These are phyloP conservation scores for Botia almorhae DNA, from an alignment of 2,797 vertebrate genomes.

Conservation along the genomic window DNA sequence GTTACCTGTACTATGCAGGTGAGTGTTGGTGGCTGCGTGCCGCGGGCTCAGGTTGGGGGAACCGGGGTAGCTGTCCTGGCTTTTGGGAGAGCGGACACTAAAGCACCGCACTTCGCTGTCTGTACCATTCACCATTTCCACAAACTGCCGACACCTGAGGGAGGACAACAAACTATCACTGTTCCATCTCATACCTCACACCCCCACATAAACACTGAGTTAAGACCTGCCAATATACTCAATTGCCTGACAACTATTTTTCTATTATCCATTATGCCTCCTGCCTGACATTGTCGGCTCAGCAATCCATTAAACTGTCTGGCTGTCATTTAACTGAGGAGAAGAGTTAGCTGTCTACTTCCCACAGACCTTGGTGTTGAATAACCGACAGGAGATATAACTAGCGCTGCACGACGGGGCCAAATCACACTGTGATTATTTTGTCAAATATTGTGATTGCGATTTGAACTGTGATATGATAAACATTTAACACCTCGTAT, in stretches of 20 bases:
- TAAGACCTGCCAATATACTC: not conserved
- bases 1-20: slow-evolving; percentile 87
- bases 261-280: slow-evolving; percentile 23
- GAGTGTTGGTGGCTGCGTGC: slow-evolving; percentile 87
- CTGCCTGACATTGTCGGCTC: slow-evolving; percentile 13
- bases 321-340: slow-evolving; percentile 14
- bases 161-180: not conserved
- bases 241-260: slow-evolving; percentile 8
- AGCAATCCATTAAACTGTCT: slow-evolving; percentile 28
- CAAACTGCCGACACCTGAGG: slow-evolving; percentile 93
- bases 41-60: slow-evolving; percentile 91
- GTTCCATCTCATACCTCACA: slow-evolving; percentile 2
- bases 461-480: not conserved
- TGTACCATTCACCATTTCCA: slow-evolving; percentile 98
- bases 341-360: slow-evolving; percentile 16
- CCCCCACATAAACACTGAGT: slow-evolving; percentile 3
- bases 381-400: not conserved
- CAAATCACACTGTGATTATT: not conserved
- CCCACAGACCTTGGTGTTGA: not conserved
- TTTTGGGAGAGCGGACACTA: slow-evolving; percentile 89
- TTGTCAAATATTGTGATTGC: not conserved
- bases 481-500: not conserved
- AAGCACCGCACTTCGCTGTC: slow-evolving; percentile 96
- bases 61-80: slow-evolving; percentile 94
- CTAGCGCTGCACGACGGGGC: not conserved